Evolutionary conservation across 1,140 invertebrate species (phyloP), one percentile per base, ranked within the genome.

Genomic region (Papilio dardanus): DNA sequence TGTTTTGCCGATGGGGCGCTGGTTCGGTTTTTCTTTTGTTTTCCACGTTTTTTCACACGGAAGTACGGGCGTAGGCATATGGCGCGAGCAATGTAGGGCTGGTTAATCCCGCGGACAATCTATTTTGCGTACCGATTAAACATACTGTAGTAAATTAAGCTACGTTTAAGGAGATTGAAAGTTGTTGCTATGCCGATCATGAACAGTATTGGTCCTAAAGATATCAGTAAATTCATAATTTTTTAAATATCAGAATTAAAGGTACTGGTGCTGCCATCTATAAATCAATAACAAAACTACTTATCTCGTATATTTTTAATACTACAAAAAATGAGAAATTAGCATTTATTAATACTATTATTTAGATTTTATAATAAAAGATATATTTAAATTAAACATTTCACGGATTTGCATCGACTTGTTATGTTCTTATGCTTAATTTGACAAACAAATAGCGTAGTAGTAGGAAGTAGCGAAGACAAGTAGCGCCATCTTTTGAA

Each of bases 1-100:
- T 88, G 88, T 92, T 90, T 92, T 90, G 88, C 85, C 90, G 86
- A 91, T 91, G 81, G 83, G 40, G 66, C 83, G 85, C 82, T 89
- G 84, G 82, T 84, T 86, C 83, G 79, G 75, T 71, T 84, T 85
- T 80, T 81, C 76, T 82, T 83, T 80, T 81, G 81, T 80, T 82
- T 84, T 79, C 76, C 75, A 74, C 65, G 35, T 74, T 83, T 79
- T 81, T 77, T 79, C 62, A 78, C 71, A 80, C 76, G 76, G 75
- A 82, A 82, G 81, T 79, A 82, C 82, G 82, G 77, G 80, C 78
- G 80, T 75, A 81, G 80, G 81, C 79, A 81, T 74, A 77, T 74
- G 75, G 77, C 75, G 75, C 76, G 74, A 71, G 74, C 80, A 80
- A 77, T 79, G 76, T 76, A 73, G 71, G 21, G 71, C 2, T 58